These are phyloP conservation scores for Anguilla anguilla DNA, from an alignment of 2,797 vertebrate genomes.

Conservation along the genomic window DNA sequence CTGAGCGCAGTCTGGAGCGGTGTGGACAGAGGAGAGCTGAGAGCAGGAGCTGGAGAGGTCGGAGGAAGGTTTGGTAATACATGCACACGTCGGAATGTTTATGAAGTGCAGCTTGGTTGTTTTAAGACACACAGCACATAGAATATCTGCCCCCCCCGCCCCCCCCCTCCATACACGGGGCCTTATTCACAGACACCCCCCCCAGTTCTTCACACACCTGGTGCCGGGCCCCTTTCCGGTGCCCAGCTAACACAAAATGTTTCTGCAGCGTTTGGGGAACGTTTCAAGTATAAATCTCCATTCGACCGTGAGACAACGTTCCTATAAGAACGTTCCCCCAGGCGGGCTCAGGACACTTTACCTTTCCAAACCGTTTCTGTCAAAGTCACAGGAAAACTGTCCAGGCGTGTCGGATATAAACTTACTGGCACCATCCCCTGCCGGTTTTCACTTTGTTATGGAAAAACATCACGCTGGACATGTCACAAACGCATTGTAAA, in stretches of 20 bases:
- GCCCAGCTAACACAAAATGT: background rate
- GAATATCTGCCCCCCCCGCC: too few species aligned
- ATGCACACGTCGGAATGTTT: conserved; percentile 19
- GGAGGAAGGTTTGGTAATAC: background rate
- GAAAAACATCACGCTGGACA: background rate
- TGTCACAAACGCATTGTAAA: background rate
- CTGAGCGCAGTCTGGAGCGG: too few species aligned
- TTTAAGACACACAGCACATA: background rate
- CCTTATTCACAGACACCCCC: background rate
- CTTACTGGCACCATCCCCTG: background rate
- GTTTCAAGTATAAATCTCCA: background rate
- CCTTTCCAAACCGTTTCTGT: background rate
- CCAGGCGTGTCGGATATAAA: background rate
- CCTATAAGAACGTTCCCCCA: background rate
- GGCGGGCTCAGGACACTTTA: background rate
- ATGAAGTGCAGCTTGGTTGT: background rate
- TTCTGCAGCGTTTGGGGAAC: background rate
- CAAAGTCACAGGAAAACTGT: background rate
- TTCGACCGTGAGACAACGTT: background rate
- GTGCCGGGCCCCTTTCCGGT: too few species aligned
- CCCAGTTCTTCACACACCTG: background rate
- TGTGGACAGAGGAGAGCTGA: background rate
- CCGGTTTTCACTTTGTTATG: background rate
- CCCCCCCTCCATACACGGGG: background rate
- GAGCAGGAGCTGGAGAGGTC: background rate